A percentile compares a stretch with the other conserved stretches of the same genome.
These are phyloP conservation scores for Anagyrus pseudococci DNA, from an alignment of 2,888 invertebrate genomes.

Conservation along the genomic window DNA sequence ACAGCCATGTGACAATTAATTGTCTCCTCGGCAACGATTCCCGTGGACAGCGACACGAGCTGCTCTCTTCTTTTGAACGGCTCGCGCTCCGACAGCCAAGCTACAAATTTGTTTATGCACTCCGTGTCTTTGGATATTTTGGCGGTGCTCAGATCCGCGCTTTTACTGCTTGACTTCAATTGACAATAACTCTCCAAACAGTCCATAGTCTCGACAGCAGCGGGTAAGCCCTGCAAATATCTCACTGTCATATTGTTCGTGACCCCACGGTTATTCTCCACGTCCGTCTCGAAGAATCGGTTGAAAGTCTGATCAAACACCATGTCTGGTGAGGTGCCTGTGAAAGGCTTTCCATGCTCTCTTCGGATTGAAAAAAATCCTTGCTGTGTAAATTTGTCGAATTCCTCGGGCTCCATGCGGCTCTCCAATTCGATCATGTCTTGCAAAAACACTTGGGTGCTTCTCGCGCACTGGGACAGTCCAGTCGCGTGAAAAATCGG, in stretches of 20 bases:
- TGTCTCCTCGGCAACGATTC: not conserved
- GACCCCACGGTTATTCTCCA: conserved; percentile 10
- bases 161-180: not conserved
- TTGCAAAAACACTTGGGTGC: conserved; percentile 48
- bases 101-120: not conserved
- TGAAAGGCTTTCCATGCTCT: not conserved
- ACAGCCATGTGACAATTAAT: conserved; percentile 3
- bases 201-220: conserved; percentile 32
- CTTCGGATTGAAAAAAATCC: conserved; percentile 2
- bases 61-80: not conserved
- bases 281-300: conserved; percentile 1
- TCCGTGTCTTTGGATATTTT: not conserved
- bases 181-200: conserved; percentile 35
- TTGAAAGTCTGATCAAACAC: conserved; percentile 4
- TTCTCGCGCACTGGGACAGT: conserved; percentile 48
- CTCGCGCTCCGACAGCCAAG: not conserved
- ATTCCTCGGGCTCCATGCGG: conserved; percentile 17
- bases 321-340: not conserved
- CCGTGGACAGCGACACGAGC: not conserved
- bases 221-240: conserved; percentile 34
- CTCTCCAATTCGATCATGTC: conserved; percentile 41
- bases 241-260: conserved; percentile 11
- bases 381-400: not conserved
- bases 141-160: not conserved
- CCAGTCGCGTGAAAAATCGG: conserved; percentile 48